Conservation (phyloP, 1,140 invertebrate genomes). For the Bombus breviceps region DNA sequence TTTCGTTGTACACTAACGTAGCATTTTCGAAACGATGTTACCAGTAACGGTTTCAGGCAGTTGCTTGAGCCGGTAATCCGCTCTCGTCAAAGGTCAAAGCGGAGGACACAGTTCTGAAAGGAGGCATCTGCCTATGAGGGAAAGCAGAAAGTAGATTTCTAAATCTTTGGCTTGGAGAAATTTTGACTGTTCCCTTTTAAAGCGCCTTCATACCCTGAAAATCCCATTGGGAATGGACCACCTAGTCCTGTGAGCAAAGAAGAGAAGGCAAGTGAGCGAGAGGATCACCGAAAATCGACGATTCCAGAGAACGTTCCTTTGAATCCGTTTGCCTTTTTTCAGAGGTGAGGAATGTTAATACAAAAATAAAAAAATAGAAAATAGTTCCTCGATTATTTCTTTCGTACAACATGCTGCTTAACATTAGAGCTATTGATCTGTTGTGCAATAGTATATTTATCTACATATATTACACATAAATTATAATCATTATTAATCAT, state of each 20-base stretch:
- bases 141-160: slow-evolving; percentile 23
- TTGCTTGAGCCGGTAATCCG: slow-evolving; percentile 47
- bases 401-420: neutral
- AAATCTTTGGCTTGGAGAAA: slow-evolving; percentile 33
- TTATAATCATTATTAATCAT: too few species aligned
- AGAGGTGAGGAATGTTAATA: neutral
- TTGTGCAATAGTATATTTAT: too few species aligned
- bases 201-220: slow-evolving; percentile 3
- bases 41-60: slow-evolving; percentile 57
- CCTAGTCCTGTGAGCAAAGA: neutral
- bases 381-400: neutral
- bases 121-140: neutral
- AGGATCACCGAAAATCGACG: neutral
- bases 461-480: too few species aligned
- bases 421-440: too few species aligned
- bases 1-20: neutral
- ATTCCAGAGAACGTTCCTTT: slow-evolving; percentile 1
- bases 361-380: too few species aligned
- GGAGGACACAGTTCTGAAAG: neutral
- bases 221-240: slow-evolving; percentile 25
- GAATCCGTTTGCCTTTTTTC: neutral
- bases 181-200: slow-evolving; percentile 40
- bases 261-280: neutral
- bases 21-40: slow-evolving; percentile 26
- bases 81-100: slow-evolving; percentile 51